Percentiles rank a stretch among this genome's conserved stretches.
Evolutionary conservation across 2,888 invertebrate species (phyloP).

Genomic region (Ischnura elegans): DNA sequence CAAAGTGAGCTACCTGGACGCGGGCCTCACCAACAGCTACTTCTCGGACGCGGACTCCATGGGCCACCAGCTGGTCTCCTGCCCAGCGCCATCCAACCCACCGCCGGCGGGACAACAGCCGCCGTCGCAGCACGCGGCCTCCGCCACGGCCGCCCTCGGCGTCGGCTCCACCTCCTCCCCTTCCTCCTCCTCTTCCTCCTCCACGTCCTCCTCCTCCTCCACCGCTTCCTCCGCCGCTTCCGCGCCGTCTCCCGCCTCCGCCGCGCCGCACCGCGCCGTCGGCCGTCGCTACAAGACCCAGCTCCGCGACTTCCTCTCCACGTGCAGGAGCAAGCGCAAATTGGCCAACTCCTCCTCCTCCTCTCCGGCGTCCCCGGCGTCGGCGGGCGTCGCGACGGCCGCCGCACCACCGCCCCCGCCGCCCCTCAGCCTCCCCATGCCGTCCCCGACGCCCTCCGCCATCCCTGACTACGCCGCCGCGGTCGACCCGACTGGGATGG

Average conservation of each 20-base stretch:
- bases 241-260: constrained; percentile 79
- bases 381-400: constrained; percentile 70
- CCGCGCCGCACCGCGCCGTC: constrained; percentile 77
- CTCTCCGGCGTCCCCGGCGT: constrained; percentile 74
- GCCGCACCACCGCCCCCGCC: constrained; percentile 71
- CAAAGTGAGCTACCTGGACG: constrained; percentile 98
- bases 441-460: constrained; percentile 80
- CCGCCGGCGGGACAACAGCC: background rate
- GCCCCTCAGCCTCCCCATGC: constrained; percentile 74
- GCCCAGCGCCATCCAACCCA: background rate
- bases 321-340: constrained; percentile 91
- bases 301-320: constrained; percentile 93
- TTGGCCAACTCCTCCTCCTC: constrained; percentile 76
- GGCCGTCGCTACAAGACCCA: constrained; percentile 96
- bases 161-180: background rate
- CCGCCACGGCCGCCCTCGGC: constrained; percentile 32
- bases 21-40: constrained; percentile 93
- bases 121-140: background rate
- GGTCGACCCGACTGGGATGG: constrained; percentile 84
- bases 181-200: constrained; percentile 77
- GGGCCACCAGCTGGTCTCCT: constrained; percentile 80
- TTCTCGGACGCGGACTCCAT: constrained; percentile 88
- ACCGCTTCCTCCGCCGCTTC: constrained; percentile 78
- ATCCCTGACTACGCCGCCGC: constrained; percentile 80
- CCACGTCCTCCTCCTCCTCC: constrained; percentile 71